Conservation (phyloP, 1,140 invertebrate genomes). For the Drosophila repleta region DNA sequence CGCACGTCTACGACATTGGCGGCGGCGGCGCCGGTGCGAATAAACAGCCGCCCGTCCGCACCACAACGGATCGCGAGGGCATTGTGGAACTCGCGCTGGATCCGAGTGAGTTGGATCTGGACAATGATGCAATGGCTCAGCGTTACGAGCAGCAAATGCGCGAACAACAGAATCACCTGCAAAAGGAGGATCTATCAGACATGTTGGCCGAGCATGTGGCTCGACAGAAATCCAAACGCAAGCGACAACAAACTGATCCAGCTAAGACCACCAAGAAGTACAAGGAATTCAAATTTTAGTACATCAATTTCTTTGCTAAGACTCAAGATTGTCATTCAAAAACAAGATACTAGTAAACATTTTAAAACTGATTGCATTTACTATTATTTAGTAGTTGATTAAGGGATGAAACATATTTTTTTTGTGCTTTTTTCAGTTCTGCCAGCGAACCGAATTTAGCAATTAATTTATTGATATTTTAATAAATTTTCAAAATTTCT, state of each 20-base stretch:
- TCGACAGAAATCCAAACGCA: slow-evolving; percentile 96
- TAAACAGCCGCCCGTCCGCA: slow-evolving; percentile 83
- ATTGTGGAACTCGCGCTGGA: slow-evolving; percentile 97
- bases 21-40: slow-evolving; percentile 46
- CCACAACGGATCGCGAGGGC: slow-evolving; percentile 86
- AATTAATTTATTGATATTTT: slow-evolving; percentile 1
- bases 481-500: neutral
- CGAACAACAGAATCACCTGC: slow-evolving; percentile 94
- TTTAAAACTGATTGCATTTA: neutral
- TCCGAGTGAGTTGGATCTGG: slow-evolving; percentile 98
- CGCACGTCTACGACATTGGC: slow-evolving; percentile 96
- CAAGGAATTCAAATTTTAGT: slow-evolving; percentile 98
- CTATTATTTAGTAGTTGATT: neutral
- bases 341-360: slow-evolving; percentile 36
- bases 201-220: slow-evolving; percentile 99
- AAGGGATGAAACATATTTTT: neutral
- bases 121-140: slow-evolving; percentile 97
- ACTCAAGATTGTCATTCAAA: slow-evolving; percentile 61
- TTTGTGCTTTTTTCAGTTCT: neutral
- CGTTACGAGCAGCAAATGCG: slow-evolving; percentile 98
- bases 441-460: neutral
- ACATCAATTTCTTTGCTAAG: slow-evolving; percentile 26
- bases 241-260: slow-evolving; percentile 94
- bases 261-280: slow-evolving; percentile 98
- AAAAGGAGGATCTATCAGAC: slow-evolving; percentile 98